phyloP scores from a whole-genome alignment of 2,888 invertebrate genomes.

The Diadegma fenestrale region DNA sequence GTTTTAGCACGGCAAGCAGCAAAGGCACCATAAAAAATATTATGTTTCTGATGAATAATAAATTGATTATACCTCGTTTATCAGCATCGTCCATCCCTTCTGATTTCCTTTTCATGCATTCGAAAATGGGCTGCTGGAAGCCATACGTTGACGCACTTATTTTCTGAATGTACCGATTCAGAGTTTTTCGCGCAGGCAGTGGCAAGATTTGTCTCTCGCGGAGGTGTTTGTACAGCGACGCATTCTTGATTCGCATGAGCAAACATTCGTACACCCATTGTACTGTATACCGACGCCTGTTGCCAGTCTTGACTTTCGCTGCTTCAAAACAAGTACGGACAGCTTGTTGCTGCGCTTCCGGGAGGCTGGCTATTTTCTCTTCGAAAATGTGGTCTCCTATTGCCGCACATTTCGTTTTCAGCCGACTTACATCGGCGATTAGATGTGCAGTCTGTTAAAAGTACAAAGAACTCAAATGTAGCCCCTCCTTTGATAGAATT shows the following conservation, averaged over 20 bases:
- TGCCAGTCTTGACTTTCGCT: not conserved
- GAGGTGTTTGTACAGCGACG: not conserved
- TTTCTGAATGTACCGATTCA: constrained; percentile 5
- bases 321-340: not conserved
- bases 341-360: constrained; percentile 2
- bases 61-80: not conserved
- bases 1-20: not conserved
- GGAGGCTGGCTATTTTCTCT: not conserved
- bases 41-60: not conserved
- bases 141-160: not conserved
- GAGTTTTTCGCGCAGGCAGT: constrained; percentile 2
- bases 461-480: not conserved
- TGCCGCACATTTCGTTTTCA: not conserved
- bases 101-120: constrained; percentile 1
- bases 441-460: not conserved
- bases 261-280: not conserved
- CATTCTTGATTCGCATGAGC: not conserved
- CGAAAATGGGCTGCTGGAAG: not conserved
- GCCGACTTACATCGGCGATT: not conserved
- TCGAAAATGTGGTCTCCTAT: not conserved
- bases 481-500: not conserved
- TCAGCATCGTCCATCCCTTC: not conserved
- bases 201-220: constrained; percentile 13
- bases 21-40: not conserved
- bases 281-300: not conserved